Evolutionary conservation across 1,140 invertebrate species (phyloP).

Genomic region (Caenorhabditis remanei): DNA sequence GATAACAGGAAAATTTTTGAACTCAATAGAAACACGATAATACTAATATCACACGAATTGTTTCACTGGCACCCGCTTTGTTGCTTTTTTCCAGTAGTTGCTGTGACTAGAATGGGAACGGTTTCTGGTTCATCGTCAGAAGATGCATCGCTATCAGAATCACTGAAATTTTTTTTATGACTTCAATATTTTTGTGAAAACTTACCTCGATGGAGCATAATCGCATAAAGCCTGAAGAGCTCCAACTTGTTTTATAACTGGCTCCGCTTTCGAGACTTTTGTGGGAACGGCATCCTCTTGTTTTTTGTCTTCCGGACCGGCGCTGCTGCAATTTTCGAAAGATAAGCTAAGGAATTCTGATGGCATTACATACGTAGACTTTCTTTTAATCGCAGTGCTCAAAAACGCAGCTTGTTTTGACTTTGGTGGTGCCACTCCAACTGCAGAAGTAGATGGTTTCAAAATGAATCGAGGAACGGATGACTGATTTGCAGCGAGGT

Average conservation of each 20-base stretch:
- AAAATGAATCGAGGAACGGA: conserved; percentile 6
- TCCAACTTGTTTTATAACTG: conserved; percentile 18
- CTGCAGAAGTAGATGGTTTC: conserved; percentile 21
- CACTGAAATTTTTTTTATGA: background rate
- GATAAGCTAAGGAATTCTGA: background rate
- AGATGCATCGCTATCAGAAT: conserved; percentile 34
- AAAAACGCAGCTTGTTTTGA: conserved; percentile 66
- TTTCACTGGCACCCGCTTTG: background rate
- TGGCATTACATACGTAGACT: conserved; percentile 20
- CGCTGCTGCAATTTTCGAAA: background rate
- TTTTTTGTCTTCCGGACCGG: conserved; percentile 33
- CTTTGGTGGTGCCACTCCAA: background rate
- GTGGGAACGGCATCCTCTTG: background rate
- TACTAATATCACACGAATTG: background rate
- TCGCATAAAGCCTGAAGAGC: conserved; percentile 18
- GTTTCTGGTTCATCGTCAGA: conserved; percentile 23
- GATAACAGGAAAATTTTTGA: too few relatives aligned
- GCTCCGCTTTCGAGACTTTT: conserved; percentile 11
- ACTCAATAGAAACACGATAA: background rate
- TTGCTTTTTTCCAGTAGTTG: background rate
- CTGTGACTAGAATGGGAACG: background rate
- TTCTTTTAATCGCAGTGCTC: conserved; percentile 63
- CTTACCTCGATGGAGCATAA: conserved; percentile 23
- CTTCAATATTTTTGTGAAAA: background rate
- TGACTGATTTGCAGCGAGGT: conserved; percentile 13